phyloP scores from a whole-genome alignment of 2,113 vertebrate genomes.

The Panthera tigris region DNA sequence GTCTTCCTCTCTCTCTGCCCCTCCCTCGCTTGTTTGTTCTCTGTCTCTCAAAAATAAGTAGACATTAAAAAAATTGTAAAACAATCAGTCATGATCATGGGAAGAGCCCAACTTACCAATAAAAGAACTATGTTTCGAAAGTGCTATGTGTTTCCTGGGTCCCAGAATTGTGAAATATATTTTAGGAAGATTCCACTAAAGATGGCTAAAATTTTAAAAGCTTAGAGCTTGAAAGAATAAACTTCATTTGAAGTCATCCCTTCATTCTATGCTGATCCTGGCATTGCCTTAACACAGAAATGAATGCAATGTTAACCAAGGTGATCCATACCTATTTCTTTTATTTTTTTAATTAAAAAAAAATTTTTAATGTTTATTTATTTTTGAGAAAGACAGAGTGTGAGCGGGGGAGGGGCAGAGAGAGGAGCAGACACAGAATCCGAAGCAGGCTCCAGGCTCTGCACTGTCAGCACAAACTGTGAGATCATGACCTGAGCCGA shows the following conservation, averaged over 20 bases:
- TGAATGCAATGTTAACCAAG: background rate
- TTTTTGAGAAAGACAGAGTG: too few relatives aligned
- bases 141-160: background rate
- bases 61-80: background rate
- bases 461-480: too few relatives aligned
- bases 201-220: background rate
- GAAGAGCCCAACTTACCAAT: background rate
- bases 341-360: too few relatives aligned
- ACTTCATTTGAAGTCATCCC: background rate
- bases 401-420: too few relatives aligned
- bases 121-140: slow-evolving; percentile 17
- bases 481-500: too few relatives aligned
- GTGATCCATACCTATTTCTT: background rate
- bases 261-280: background rate
- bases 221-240: background rate
- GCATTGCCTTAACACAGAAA: background rate
- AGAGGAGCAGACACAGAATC: too few relatives aligned
- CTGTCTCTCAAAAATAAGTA: too few relatives aligned
- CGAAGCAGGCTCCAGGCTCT: too few relatives aligned
- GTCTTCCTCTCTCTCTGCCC: too few relatives aligned
- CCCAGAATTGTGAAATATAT: background rate
- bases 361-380: too few relatives aligned
- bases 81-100: background rate
- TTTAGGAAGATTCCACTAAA: background rate
- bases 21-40: too few relatives aligned